Evolutionary conservation across 37 sponge, comb jelly and placozoan species (phyloP).

Genomic region (Tethya wilhelma): DNA sequence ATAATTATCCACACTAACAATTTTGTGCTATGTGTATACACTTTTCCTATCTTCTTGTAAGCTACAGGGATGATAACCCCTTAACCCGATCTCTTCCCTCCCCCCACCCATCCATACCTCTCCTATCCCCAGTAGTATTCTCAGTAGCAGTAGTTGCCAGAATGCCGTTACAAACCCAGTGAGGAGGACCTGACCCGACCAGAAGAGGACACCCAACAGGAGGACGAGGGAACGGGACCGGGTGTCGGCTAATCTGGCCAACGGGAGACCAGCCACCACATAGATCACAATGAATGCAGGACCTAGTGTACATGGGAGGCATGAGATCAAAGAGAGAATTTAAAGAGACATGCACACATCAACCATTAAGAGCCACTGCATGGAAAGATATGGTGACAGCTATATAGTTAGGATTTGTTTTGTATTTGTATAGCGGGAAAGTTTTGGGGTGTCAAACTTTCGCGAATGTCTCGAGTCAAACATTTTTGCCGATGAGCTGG

Average conservation of each 20-base stretch:
- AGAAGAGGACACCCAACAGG: slow-evolving; percentile 67
- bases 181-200: slow-evolving; percentile 74
- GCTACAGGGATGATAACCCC: too few relatives aligned
- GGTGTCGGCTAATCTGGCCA: slow-evolving; percentile 78
- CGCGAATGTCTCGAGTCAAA: neutral
- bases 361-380: too few relatives aligned
- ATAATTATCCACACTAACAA: too few relatives aligned
- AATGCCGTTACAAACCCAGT: slow-evolving; percentile 71
- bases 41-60: too few relatives aligned
- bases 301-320: slow-evolving; percentile 16
- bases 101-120: slow-evolving; percentile 72
- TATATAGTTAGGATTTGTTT: neutral
- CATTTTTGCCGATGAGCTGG: too few relatives aligned
- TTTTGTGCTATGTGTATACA: too few relatives aligned
- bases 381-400: neutral
- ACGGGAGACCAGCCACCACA: slow-evolving; percentile 83
- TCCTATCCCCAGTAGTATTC: slow-evolving; percentile 86
- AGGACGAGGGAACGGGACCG: slow-evolving; percentile 72
- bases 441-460: neutral
- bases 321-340: neutral
- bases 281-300: slow-evolving; percentile 88
- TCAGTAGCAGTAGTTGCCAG: slow-evolving; percentile 79
- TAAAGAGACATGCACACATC: too few relatives aligned
- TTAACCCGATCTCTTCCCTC: too few relatives aligned
- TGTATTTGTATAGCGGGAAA: neutral